phyloP scores from a whole-genome alignment of 2,888 invertebrate genomes.

The Orthonychiurus folsomi region DNA sequence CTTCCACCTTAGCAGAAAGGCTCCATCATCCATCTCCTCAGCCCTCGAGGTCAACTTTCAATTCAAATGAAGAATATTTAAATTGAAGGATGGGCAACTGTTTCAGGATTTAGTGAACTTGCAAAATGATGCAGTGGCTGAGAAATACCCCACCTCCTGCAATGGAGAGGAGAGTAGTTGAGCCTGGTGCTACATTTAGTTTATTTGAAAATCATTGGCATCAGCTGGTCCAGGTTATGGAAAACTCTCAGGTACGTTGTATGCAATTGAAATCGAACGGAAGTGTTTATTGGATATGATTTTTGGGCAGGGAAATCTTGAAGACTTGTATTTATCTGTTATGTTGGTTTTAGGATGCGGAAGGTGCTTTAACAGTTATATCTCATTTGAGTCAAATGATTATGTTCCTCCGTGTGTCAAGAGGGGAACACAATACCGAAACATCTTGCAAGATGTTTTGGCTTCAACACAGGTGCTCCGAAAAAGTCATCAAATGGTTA shows the following conservation, averaged over 20 bases:
- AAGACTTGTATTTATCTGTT: background rate
- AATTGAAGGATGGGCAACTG: background rate
- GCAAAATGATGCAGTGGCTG: slow-evolving; percentile 31
- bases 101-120: background rate
- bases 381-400: slow-evolving; percentile 38
- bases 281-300: no score
- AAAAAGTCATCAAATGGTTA: slow-evolving; percentile 35
- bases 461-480: slow-evolving; percentile 36
- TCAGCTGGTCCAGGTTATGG: slow-evolving; percentile 32
- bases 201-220: slow-evolving; percentile 37
- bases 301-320: no score
- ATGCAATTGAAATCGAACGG: no score
- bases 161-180: slow-evolving; percentile 29
- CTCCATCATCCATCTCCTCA: no score
- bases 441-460: slow-evolving; percentile 35
- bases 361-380: slow-evolving; percentile 33
- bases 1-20: background rate
- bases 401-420: slow-evolving; percentile 25
- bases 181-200: slow-evolving; percentile 30
- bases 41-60: no score
- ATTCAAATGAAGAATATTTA: background rate
- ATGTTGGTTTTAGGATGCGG: slow-evolving; percentile 20
- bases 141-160: slow-evolving; percentile 20
- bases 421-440: slow-evolving; percentile 24
- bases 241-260: slow-evolving; percentile 10